A percentile compares a stretch with the other conserved stretches of the same genome.
Conservation (phyloP, 2,113 vertebrate genomes). For the Leiothrix lutea region DNA sequence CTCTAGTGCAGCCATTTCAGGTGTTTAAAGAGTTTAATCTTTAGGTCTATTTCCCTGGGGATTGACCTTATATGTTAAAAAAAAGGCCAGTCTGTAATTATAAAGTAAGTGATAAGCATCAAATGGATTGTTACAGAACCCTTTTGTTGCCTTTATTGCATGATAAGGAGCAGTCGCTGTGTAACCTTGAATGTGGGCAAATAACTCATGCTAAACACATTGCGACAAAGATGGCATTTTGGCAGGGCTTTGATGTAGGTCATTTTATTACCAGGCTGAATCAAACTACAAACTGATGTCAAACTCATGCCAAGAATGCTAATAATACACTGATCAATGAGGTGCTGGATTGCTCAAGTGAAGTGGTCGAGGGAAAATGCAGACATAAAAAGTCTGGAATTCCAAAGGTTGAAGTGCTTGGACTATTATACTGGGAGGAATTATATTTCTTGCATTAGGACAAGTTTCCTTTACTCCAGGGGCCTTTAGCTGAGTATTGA, state of each 20-base stretch:
- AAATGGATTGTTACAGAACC: not conserved
- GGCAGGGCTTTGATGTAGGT: slow-evolving; percentile 76
- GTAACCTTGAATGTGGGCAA: slow-evolving; percentile 59
- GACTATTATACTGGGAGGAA: not conserved
- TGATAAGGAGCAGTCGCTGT: not conserved
- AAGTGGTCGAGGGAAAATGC: slow-evolving; percentile 73
- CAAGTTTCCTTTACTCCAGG: slow-evolving; percentile 48
- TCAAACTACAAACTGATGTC: slow-evolving; percentile 74
- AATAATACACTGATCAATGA: slow-evolving; percentile 81
- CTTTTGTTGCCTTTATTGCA: slow-evolving; percentile 23
- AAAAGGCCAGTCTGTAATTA: not conserved
- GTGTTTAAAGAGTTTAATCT: not conserved
- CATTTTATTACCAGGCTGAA: slow-evolving; percentile 81
- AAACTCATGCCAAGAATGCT: slow-evolving; percentile 79
- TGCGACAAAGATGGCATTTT: slow-evolving; percentile 67
- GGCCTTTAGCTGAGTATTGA: not conserved
- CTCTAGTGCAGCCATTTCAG: not conserved
- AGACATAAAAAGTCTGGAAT: slow-evolving; percentile 72
- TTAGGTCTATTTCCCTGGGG: not conserved
- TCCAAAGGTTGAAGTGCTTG: slow-evolving; percentile 32
- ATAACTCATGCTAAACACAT: slow-evolving; percentile 74
- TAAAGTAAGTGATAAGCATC: slow-evolving; percentile 8
- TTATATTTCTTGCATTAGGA: not conserved
- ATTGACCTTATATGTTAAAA: not conserved
- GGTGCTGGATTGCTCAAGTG: slow-evolving; percentile 74